Evolutionary conservation across 2,888 invertebrate genomes (phyloP).

Genomic region (Nymphalis polychloros): DNA sequence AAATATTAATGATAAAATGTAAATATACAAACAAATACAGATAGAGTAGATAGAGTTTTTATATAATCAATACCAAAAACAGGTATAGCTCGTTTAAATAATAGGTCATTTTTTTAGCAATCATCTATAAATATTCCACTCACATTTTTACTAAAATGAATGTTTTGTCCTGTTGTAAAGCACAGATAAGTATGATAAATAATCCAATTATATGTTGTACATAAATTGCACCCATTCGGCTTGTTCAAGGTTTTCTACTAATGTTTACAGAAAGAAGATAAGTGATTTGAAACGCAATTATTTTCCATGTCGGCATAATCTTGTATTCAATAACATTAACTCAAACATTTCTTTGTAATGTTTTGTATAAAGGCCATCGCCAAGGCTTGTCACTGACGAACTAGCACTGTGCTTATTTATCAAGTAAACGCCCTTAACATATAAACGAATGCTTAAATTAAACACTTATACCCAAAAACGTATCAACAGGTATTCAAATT

Average conservation of each 20-base stretch:
- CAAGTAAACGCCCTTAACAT: conserved; percentile 25
- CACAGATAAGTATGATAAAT: conserved; percentile 14
- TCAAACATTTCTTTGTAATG: not conserved
- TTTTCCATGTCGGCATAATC: not conserved
- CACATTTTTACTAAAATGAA: not conserved
- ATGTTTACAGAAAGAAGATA: conserved; percentile 20
- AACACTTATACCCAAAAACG: not conserved
- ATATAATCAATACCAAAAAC: not conserved
- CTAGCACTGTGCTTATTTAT: not conserved
- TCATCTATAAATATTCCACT: not conserved
- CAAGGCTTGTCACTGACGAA: not conserved
- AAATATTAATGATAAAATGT: no score
- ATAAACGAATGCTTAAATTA: not conserved
- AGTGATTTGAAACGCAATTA: conserved; percentile 5
- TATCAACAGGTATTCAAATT: not conserved
- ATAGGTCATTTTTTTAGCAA: not conserved
- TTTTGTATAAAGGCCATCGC: not conserved
- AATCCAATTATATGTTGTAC: conserved; percentile 24
- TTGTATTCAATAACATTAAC: not conserved
- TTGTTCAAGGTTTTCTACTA: conserved; percentile 17
- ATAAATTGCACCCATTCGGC: conserved; percentile 21
- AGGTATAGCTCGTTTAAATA: no score
- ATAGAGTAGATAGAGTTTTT: not conserved
- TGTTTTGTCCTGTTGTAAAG: conserved; percentile 6
- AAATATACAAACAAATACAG: not conserved